phyloP scores from a whole-genome alignment of 2,113 vertebrate genomes.

The Nyctibius bracteatus region DNA sequence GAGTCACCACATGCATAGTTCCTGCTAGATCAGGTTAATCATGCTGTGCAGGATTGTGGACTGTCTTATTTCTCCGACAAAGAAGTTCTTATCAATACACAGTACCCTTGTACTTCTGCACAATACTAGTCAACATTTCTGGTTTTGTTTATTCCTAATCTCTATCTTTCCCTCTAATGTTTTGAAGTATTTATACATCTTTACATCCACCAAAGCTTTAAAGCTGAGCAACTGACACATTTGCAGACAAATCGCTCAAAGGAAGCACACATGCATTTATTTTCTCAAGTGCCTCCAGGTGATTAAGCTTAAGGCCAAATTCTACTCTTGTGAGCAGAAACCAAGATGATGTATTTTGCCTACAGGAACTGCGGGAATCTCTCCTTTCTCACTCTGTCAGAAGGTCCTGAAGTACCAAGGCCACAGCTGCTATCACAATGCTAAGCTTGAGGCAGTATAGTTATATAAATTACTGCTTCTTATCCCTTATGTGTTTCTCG shows the following conservation, averaged over 20 bases:
- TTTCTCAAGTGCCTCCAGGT: neutral
- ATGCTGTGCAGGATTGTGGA: neutral
- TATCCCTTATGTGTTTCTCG: neutral
- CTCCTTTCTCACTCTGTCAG: neutral
- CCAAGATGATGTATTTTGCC: neutral
- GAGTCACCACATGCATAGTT: neutral
- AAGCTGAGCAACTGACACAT: neutral
- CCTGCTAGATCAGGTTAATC: neutral
- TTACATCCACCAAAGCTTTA: neutral
- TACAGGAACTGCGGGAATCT: neutral
- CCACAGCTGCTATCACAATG: constrained; percentile 15
- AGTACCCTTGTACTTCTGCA: neutral
- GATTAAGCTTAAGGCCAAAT: constrained; percentile 16
- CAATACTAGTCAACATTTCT: neutral
- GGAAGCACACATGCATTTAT: neutral
- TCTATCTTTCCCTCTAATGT: neutral
- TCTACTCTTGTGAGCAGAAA: constrained; percentile 2
- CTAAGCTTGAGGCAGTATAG: constrained; percentile 7
- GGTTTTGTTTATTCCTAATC: neutral
- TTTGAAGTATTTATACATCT: neutral
- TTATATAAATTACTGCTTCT: neutral
- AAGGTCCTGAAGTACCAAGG: constrained; percentile 7
- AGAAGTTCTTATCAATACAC: neutral
- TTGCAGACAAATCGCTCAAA: neutral
- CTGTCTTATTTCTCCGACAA: neutral